phyloP scores from a whole-genome alignment of 2,888 invertebrate genomes.

The Apeira syringaria region DNA sequence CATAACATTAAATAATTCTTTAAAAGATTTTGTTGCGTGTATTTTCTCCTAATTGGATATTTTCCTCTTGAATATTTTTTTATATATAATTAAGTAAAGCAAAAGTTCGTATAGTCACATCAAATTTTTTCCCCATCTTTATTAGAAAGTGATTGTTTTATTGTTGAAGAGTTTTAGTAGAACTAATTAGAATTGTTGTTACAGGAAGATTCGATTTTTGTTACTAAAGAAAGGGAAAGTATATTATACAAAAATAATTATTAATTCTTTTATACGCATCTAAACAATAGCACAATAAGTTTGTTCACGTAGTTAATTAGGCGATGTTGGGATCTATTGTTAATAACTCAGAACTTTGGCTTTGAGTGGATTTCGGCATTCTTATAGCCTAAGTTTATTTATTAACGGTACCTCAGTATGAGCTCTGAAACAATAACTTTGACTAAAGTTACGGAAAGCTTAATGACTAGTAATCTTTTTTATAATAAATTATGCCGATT shows the following conservation, averaged over 20 bases:
- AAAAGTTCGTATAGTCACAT: no score
- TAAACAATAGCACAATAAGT: constrained; percentile 30
- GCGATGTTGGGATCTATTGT: constrained; percentile 42
- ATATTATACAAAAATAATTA: constrained; percentile 6
- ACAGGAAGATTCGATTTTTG: no score
- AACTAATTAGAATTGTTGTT: not conserved
- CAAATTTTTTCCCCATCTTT: no score
- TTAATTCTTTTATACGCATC: constrained; percentile 9
- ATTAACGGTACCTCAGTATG: constrained; percentile 16
- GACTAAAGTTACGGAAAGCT: not conserved
- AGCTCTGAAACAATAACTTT: constrained; percentile 4
- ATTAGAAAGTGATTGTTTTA: no score
- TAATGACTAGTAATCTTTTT: no score
- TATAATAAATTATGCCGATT: no score
- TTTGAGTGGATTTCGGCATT: constrained; percentile 27
- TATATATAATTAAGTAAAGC: no score
- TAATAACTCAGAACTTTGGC: constrained; percentile 40
- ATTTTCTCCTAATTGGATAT: no score
- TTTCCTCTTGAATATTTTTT: no score
- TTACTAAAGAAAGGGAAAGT: not conserved
- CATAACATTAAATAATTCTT: no score
- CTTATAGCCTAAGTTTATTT: constrained; percentile 27
- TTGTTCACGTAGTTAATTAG: constrained; percentile 56
- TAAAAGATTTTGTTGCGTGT: no score
- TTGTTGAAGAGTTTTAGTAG: no score